Evolutionary conservation across 2,888 invertebrate genomes (phyloP).

Genomic region (Pharmacophagus antenor): DNA sequence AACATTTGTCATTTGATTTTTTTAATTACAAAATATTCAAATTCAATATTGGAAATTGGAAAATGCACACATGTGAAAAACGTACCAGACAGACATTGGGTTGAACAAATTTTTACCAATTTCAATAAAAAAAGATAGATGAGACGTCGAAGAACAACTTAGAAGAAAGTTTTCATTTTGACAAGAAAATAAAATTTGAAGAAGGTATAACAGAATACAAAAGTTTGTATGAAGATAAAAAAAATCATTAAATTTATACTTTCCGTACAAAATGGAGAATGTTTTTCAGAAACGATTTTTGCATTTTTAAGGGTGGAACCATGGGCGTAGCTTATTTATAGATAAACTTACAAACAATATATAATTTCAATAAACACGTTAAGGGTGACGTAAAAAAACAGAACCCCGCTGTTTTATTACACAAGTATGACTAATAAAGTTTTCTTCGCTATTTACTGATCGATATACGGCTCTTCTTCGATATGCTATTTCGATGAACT

Average conservation of each 20-base stretch:
- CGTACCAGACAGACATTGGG: too few relatives aligned
- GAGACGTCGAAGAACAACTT: too few relatives aligned
- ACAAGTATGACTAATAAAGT: slow-evolving; percentile 47
- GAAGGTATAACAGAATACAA: background rate
- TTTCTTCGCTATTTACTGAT: slow-evolving; percentile 40
- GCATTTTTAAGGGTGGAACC: too few relatives aligned
- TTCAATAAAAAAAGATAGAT: too few relatives aligned
- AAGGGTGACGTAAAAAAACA: slow-evolving; percentile 39
- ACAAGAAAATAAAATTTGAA: background rate
- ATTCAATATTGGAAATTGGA: too few relatives aligned
- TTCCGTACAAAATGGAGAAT: background rate
- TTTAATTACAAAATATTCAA: too few relatives aligned
- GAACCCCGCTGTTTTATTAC: slow-evolving; percentile 43
- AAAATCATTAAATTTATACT: background rate
- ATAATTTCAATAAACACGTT: slow-evolving; percentile 21
- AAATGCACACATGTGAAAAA: too few relatives aligned
- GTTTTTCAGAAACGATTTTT: too few relatives aligned
- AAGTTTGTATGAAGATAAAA: background rate
- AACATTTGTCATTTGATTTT: too few relatives aligned
- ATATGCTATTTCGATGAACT: slow-evolving; percentile 33
- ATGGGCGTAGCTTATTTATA: background rate
- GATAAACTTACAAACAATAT: slow-evolving; percentile 2
- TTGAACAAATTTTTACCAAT: too few relatives aligned
- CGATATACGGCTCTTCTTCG: slow-evolving; percentile 36
- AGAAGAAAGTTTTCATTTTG: background rate